Base-by-base conservation (phyloP, 2,797 vertebrate genomes). In the Leptoclinus maculatus region DNA sequence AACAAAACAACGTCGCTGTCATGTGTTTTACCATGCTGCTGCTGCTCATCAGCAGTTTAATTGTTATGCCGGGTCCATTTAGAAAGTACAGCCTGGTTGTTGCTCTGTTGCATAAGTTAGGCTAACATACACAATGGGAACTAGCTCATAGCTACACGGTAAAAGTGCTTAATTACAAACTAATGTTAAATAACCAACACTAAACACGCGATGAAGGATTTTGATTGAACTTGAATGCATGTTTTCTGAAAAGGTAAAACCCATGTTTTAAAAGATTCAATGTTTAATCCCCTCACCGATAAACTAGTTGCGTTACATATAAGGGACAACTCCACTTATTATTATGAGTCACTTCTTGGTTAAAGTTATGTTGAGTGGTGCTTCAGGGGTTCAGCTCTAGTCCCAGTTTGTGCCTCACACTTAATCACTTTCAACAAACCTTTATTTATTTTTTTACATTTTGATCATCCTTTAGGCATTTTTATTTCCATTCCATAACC, bases 1-100 rank as follows among this genome's bases (percentile, higher is more conserved):
- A 80, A 90, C 87, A 91, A 91, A 90, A 85, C 79, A 43, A 8
- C 34, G 67, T 77, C 41, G 54, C 58, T 71, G 83, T 87, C 79
- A 80, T 78, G 62, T 69, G 62, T 79, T 89, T 70, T 9, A 3
- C 9, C 56, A n/a, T n/a, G n/a, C n/a, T 4, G 0, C 39, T 58
- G 60, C 66, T 68, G 14, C 1, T 76, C 65, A 56, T 93, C 92
- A 90, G 89, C 87, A 76, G 0, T 91, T 87, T 38, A 4, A 63
- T 89, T 92, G 80, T 90, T 58, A 0, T 19, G 14, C 17, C 1
- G 16, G 23, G 2, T 12, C 53, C 10, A 3, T 66, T 57, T 23
- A 47, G 21, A 67, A 38, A 56, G 47, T 41, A 7, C 27, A 32
- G 3, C 19, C 47, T 5, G 19, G 3, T 25, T 23, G 1, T 19